These are phyloP conservation scores for Hephaestus fuliginosus DNA, from an alignment of 2,797 vertebrate species.

Conservation along the genomic window DNA sequence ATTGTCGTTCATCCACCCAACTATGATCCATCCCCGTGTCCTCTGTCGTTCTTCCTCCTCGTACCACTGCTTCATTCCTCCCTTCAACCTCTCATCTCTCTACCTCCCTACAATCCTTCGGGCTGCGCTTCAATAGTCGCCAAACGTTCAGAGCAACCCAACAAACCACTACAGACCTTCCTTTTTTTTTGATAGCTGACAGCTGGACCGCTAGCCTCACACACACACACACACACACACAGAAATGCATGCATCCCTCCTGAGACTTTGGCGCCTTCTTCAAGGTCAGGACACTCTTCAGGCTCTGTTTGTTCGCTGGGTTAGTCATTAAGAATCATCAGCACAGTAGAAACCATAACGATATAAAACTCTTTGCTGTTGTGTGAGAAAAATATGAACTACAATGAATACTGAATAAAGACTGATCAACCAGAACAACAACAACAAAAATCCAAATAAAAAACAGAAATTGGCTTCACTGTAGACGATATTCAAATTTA, in stretches of 20 bases:
- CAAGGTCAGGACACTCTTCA: constrained; percentile 40
- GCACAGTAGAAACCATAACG: neutral
- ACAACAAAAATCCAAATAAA: neutral
- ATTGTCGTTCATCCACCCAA: neutral
- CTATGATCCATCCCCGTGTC: neutral
- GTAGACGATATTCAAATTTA: neutral
- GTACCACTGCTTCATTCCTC: neutral
- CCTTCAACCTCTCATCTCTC: neutral
- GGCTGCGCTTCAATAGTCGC: constrained; percentile 1
- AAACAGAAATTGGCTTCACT: neutral
- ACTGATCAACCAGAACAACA: neutral
- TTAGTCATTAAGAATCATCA: constrained; percentile 20
- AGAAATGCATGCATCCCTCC: neutral
- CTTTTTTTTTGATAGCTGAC: constrained; percentile 19
- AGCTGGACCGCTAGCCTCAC: constrained; percentile 15
- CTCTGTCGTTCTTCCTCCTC: neutral
- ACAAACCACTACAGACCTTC: constrained; percentile 9
- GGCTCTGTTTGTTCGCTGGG: constrained; percentile 11
- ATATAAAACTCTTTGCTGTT: neutral
- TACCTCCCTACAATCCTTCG: neutral
- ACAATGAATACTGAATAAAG: neutral
- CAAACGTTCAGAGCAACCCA: neutral
- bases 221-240: constrained; percentile 30
- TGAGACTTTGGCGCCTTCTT: constrained; percentile 24
- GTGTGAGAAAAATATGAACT: neutral